Percentiles rank a stretch among this genome's conserved stretches.
Conservation (phyloP, 2,797 vertebrate species). For the Amblyraja radiata region DNA sequence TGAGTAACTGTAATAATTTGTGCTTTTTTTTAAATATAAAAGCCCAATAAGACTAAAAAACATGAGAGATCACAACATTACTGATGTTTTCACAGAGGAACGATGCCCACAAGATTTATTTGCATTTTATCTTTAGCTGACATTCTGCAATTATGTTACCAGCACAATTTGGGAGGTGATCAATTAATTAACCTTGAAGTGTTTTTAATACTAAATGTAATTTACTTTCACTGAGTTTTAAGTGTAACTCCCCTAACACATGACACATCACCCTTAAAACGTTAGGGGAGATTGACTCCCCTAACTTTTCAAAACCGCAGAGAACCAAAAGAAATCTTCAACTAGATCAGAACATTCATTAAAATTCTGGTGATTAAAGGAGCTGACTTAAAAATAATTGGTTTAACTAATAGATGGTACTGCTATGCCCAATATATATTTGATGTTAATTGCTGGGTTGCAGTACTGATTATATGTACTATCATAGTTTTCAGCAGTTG, state of each 20-base stretch:
- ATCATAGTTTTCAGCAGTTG: too few relatives aligned
- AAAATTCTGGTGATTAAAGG: too few relatives aligned
- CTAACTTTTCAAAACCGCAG: not conserved
- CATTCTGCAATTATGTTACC: slow-evolving; percentile 8
- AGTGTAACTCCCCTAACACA: not conserved
- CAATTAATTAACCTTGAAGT: slow-evolving; percentile 11
- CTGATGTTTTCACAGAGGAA: not conserved
- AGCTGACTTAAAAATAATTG: too few relatives aligned
- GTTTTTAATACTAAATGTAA: not conserved
- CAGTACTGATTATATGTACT: too few relatives aligned
- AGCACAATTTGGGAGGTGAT: not conserved
- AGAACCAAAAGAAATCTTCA: not conserved
- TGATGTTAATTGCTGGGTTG: too few relatives aligned
- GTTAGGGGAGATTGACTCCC: not conserved
- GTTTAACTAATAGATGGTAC: too few relatives aligned
- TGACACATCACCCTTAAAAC: too few relatives aligned
- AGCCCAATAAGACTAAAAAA: not conserved
- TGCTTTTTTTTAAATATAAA: not conserved
- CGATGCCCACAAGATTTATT: not conserved
- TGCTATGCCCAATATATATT: too few relatives aligned
- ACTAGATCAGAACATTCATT: too few relatives aligned
- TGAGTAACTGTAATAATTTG: too few relatives aligned
- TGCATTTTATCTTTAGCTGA: slow-evolving; percentile 12
- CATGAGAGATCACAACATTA: not conserved
- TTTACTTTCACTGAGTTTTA: not conserved